Conservation (phyloP, 23 tunicate species). For the Clavelina lepadiformis region DNA sequence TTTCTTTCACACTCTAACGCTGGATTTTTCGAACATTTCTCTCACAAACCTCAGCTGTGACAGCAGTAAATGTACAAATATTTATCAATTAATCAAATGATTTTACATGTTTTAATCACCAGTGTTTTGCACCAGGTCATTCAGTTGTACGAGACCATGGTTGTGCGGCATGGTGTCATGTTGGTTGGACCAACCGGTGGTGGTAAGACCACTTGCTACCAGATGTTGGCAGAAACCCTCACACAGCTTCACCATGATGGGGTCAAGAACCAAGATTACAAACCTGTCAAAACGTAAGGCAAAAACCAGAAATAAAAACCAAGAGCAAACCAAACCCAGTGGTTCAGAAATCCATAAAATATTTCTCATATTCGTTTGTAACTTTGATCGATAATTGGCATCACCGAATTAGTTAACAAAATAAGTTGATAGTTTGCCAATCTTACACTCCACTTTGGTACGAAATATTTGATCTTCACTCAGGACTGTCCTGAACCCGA, state of each 20-base stretch:
- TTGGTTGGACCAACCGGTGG: slow-evolving; percentile 99
- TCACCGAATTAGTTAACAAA: no score
- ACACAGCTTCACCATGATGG: slow-evolving; percentile 62
- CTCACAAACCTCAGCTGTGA: neutral
- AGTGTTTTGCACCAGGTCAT: slow-evolving; percentile 70
- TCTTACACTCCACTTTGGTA: no score
- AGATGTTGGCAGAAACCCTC: slow-evolving; percentile 72
- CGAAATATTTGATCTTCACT: no score
- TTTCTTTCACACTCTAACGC: slow-evolving; percentile 48
- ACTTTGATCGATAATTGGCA: no score
- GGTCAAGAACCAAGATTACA: slow-evolving; percentile 71
- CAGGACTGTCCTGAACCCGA: slow-evolving; percentile 96
- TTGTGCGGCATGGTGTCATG: slow-evolving; percentile 99
- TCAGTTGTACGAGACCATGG: slow-evolving; percentile 98
- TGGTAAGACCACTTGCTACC: slow-evolving; percentile 87
- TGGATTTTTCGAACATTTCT: neutral
- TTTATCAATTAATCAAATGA: neutral
- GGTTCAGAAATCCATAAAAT: no score
- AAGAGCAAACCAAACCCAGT: no score
- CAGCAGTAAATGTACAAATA: neutral
- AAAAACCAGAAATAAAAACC: no score
- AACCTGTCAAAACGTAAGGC: slow-evolving; percentile 83
- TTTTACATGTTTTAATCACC: neutral
- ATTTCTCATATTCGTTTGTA: no score
- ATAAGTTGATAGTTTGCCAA: no score